Evolutionary conservation across 2,888 invertebrate genomes (phyloP).

Genomic region (Adelognathus sp.): DNA sequence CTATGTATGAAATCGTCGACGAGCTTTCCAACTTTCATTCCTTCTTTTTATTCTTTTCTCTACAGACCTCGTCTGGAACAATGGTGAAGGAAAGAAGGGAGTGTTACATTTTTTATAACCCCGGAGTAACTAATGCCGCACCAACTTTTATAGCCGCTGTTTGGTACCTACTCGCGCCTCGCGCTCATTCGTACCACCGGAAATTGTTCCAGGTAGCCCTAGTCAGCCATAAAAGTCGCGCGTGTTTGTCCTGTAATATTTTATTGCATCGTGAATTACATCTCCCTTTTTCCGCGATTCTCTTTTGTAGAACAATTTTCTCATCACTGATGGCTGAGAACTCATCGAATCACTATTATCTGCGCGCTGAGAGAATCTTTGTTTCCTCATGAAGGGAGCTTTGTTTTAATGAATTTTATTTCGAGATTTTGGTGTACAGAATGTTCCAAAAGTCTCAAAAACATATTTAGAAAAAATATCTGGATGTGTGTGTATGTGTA

Average conservation of each 20-base stretch:
- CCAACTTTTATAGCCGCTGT: conserved; percentile 61
- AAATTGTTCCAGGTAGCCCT: conserved; percentile 28
- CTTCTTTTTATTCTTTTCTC: background rate
- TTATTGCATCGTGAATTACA: conserved; percentile 65
- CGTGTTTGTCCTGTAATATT: conserved; percentile 73
- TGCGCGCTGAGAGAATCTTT: background rate
- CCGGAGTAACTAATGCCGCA: conserved; percentile 71
- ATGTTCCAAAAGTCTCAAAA: no score
- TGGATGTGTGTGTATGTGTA: no score
- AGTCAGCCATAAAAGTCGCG: conserved; percentile 67
- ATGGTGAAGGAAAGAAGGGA: conserved; percentile 63
- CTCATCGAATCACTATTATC: background rate
- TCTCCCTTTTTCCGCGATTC: background rate
- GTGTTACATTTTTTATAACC: conserved; percentile 72
- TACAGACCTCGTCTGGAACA: no score
- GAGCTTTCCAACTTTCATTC: conserved; percentile 12
- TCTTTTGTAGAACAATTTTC: background rate
- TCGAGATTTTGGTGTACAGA: no score
- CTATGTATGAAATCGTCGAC: conserved; percentile 53
- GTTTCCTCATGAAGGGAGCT: background rate
- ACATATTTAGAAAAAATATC: background rate
- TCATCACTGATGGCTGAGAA: background rate
- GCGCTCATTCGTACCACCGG: background rate
- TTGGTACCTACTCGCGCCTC: conserved; percentile 3
- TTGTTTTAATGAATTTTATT: no score